Evolutionary conservation across 2,888 invertebrate genomes (phyloP), one percentile per base, ranked within the genome.

Genomic region (Luffia ferchaultella): DNA sequence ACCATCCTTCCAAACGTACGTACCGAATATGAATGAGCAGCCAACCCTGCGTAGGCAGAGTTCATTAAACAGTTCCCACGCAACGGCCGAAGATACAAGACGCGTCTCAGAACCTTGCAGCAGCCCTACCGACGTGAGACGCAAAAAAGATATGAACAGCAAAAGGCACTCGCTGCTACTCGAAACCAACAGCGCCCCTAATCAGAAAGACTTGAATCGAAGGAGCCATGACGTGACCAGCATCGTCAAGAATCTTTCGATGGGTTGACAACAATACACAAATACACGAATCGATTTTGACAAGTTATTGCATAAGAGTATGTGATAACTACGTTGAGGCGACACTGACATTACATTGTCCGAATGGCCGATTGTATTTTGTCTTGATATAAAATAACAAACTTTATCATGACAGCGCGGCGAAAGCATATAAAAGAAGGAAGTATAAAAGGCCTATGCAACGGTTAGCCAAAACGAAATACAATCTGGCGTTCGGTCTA

Each of bases 1-100:
- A 50, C 83, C 85, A 12, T 74, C 85, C 19, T 85, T 85, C 71
- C 84, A 84, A 61, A 83, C 85, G 0, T 85, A 85, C 61, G 63
- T 85, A 3, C 79, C 83, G 2, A 77, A 67, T 54, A 51, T 68
- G 51, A 66, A 60, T 2, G 67, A 65, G 44, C 76, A 78, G 16
- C 20, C 46, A 44, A 51, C 17, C 44, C 42, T 52, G 46, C 20
- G 41, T 18, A 20, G 19, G 16, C 49, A 42, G 20, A 65, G 73
- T 2, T 72, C 76, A 0, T 68, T 76, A 54, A 63, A 75, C 0
- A 68, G 68, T 46, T 54, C 59, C 44, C 0, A 20, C 18, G 2
- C 62, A 63, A 67, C 64, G 17, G 54, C 57, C 0, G 62, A 56
- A 55, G 60, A 73, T 18, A 73, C 77, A 54, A 59, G 83, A 0